Percentiles rank a stretch among this genome's conserved stretches.
These are phyloP conservation scores for Aphelinus certus DNA, from an alignment of 1,140 invertebrate genomes.

Conservation along the genomic window DNA sequence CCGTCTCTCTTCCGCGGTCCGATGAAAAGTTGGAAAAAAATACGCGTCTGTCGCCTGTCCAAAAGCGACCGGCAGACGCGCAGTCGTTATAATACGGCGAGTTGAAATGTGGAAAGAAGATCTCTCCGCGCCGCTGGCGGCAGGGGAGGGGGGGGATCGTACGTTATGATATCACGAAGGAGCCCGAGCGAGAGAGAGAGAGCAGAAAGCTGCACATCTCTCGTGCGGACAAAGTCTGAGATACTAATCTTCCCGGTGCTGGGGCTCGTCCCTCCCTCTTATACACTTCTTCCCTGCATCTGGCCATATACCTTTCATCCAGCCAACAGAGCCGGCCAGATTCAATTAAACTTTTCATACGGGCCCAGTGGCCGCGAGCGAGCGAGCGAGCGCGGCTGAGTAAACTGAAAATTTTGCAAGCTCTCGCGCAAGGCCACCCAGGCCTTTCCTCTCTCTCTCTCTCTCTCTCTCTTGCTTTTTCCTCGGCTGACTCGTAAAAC, in stretches of 20 bases:
- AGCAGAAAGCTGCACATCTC: neutral
- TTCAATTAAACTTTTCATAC: slow-evolving; percentile 68
- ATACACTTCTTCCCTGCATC: slow-evolving; percentile 28
- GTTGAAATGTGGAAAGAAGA: no score
- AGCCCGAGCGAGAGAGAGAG: no score
- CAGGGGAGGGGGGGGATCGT: no score
- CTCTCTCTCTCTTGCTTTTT: slow-evolving; percentile 40
- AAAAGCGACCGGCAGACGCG: no score
- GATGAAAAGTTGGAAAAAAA: no score
- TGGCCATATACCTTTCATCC: no score
- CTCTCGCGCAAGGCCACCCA: neutral
- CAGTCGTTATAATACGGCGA: no score
- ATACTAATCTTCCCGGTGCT: slow-evolving; percentile 58
- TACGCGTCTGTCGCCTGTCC: no score
- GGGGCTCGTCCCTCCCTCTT: slow-evolving; percentile 22
- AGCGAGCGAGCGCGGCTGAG: slow-evolving; percentile 55
- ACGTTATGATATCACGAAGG: no score
- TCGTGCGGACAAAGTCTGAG: slow-evolving; percentile 38
- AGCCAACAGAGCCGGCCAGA: slow-evolving; percentile 41
- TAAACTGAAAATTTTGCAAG: slow-evolving; percentile 67
- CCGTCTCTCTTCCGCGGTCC: no score
- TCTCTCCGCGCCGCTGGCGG: no score
- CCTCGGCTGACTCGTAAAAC: slow-evolving; percentile 57
- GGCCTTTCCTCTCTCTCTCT: no score
- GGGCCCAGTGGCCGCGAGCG: slow-evolving; percentile 43